Evolutionary conservation across 2,113 vertebrate species (phyloP).

Genomic region (Melanotaenia duboulayi): DNA sequence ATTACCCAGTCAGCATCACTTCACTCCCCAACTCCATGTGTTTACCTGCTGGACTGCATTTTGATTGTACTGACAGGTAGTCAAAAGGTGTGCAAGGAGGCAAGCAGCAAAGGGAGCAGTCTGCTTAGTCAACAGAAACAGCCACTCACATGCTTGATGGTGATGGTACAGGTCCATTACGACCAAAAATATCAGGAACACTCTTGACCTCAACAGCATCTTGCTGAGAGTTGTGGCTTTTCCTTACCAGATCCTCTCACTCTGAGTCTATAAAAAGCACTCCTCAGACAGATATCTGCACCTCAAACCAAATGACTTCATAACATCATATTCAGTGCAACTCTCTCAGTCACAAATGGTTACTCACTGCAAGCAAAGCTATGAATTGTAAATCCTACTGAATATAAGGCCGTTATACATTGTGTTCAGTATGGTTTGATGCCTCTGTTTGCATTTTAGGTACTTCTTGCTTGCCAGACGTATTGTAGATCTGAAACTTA

Average conservation of each 20-base stretch:
- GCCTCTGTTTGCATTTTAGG: background rate
- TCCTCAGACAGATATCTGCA: background rate
- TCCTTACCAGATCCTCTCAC: background rate
- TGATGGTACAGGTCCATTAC: conserved; percentile 20
- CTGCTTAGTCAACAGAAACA: conserved; percentile 53
- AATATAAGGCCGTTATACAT: background rate
- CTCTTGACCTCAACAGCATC: conserved; percentile 18
- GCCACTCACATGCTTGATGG: conserved; percentile 14
- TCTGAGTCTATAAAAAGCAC: background rate
- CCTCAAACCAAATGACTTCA: background rate
- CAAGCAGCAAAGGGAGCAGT: conserved; percentile 20
- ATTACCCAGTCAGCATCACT: conserved; percentile 43
- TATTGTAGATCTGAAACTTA: background rate
- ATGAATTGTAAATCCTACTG: background rate
- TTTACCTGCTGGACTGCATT: conserved; percentile 49
- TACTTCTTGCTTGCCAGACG: background rate
- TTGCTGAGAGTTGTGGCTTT: background rate
- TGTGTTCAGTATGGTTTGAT: conserved; percentile 9
- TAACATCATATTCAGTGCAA: background rate
- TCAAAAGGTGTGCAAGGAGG: conserved; percentile 22
- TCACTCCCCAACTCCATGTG: conserved; percentile 18
- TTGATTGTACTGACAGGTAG: conserved; percentile 49
- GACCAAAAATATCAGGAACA: conserved; percentile 14
- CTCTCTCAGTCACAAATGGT: background rate
- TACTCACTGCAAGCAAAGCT: background rate